phyloP scores from a whole-genome alignment of 2,888 invertebrate genomes.

The Pachliopta kotzebuea region DNA sequence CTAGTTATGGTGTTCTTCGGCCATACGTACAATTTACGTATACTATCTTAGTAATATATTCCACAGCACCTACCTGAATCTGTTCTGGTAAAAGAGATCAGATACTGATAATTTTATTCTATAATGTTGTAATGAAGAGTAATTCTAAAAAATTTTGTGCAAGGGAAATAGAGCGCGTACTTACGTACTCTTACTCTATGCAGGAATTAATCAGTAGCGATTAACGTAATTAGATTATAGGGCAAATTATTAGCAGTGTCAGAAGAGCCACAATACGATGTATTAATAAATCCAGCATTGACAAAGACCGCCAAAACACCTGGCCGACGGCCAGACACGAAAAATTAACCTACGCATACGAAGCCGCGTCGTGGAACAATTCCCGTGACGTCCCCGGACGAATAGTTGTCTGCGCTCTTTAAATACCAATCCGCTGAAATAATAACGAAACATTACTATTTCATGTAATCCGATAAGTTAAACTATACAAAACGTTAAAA shows the following conservation, averaged over 20 bases:
- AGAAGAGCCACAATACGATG: slow-evolving; percentile 57
- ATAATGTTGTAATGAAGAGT: neutral
- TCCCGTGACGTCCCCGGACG: slow-evolving; percentile 44
- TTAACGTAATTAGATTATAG: slow-evolving; percentile 33
- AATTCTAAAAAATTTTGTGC: too few relatives aligned
- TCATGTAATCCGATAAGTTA: slow-evolving; percentile 24
- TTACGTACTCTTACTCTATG: neutral
- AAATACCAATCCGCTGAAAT: slow-evolving; percentile 34
- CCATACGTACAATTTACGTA: too few relatives aligned
- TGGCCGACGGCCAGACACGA: slow-evolving; percentile 64
- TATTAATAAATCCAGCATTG: slow-evolving; percentile 80
- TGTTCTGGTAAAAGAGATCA: too few relatives aligned
- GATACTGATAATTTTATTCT: too few relatives aligned
- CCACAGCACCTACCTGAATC: too few relatives aligned
- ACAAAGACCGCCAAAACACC: slow-evolving; percentile 79
- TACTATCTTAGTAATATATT: too few relatives aligned
- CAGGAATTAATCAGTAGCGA: slow-evolving; percentile 6
- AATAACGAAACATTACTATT: slow-evolving; percentile 25
- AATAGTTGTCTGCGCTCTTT: slow-evolving; percentile 30
- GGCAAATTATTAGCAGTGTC: slow-evolving; percentile 48
- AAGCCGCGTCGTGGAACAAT: slow-evolving; percentile 47
- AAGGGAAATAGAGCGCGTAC: neutral
- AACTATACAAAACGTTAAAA: slow-evolving; percentile 2
- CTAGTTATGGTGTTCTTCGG: too few relatives aligned
- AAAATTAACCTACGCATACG: slow-evolving; percentile 59